These are phyloP conservation scores for Mactra quadrangularis DNA, from an alignment of 1,140 invertebrate genomes.

Conservation along the genomic window DNA sequence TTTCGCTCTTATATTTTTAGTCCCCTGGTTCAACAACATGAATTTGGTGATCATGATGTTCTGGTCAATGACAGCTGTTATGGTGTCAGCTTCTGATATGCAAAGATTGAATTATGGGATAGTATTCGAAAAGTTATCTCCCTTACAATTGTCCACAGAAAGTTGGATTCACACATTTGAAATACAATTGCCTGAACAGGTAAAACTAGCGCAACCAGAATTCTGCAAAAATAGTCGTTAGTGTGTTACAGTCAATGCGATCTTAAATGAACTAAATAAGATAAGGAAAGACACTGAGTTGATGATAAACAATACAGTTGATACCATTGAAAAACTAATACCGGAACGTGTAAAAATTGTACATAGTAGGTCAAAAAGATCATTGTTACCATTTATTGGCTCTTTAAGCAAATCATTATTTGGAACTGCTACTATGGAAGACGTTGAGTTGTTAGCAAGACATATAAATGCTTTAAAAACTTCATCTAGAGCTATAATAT, in stretches of 20 bases:
- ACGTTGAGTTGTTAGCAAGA: no score
- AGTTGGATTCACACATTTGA: constrained; percentile 42
- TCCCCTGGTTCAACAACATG: neutral
- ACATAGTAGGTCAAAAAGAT: no score
- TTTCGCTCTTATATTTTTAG: neutral
- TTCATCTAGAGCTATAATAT: neutral
- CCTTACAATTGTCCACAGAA: constrained; percentile 31
- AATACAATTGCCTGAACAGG: constrained; percentile 30
- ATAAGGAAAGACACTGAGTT: no score
- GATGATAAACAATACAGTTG: neutral
- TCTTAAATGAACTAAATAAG: no score
- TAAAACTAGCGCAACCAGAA: no score
- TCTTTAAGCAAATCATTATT: no score
- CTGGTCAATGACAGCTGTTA: neutral
- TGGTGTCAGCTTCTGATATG: neutral
- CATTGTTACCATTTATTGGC: no score
- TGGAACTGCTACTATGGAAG: no score
- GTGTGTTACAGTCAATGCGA: no score
- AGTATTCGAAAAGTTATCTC: constrained; percentile 13
- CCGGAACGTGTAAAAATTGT: no score
- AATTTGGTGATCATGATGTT: neutral
- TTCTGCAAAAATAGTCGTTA: neutral
- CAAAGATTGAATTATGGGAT: constrained; percentile 53
- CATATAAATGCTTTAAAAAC: no score
- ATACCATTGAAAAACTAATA: no score